These are phyloP conservation scores for Echinops telfairi DNA, from an alignment of 2,113 vertebrate genomes.

Conservation along the genomic window DNA sequence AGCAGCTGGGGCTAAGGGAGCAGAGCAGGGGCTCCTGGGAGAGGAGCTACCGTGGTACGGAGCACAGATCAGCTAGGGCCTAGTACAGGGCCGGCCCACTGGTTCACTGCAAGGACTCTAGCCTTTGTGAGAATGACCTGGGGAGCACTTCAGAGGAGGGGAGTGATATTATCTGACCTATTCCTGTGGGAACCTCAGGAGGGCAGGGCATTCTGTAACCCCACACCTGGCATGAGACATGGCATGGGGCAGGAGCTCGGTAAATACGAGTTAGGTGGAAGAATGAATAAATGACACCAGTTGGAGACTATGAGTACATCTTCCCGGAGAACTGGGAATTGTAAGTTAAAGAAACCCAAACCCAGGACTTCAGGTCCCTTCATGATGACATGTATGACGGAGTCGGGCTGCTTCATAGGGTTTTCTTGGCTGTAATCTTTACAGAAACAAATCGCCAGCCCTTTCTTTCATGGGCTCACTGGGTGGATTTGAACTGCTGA, in stretches of 20 bases:
- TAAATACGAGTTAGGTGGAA: slow-evolving; percentile 18
- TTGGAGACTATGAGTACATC: background rate
- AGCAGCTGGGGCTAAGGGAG: background rate
- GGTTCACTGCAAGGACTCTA: background rate
- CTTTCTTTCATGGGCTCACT: background rate
- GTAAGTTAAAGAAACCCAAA: background rate
- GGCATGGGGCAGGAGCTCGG: background rate
- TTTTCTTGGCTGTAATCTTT: background rate
- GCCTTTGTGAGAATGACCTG: background rate
- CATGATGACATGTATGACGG: background rate
- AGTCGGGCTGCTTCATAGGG: background rate
- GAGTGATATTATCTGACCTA: too few species aligned
- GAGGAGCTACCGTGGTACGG: background rate
- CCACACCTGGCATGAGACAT: background rate
- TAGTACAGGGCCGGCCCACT: background rate
- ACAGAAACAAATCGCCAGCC: background rate
- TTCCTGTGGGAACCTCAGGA: background rate
- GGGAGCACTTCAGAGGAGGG: background rate
- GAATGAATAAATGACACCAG: slow-evolving; percentile 17
- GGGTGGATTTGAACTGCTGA: background rate
- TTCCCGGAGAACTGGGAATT: background rate
- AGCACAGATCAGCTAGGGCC: background rate
- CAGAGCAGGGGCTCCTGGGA: background rate
- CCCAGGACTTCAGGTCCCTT: background rate
- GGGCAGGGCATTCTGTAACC: background rate